Evolutionary conservation across 2,797 vertebrate genomes (phyloP).

Genomic region (Neosilurus mollespiculum): DNA sequence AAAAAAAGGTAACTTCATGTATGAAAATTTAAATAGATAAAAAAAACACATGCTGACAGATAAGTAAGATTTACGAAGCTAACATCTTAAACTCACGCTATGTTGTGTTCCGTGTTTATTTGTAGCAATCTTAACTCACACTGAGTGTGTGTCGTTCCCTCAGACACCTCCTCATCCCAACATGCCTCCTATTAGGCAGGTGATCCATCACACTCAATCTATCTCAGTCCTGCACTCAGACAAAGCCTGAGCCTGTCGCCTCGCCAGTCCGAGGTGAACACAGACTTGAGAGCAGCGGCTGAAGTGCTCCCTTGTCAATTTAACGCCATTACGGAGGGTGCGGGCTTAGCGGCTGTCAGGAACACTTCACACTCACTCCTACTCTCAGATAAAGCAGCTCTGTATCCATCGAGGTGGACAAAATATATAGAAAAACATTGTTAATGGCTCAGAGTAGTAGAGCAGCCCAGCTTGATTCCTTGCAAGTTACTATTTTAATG

Average conservation of each 20-base stretch:
- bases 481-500: not conserved
- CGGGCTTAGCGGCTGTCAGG: constrained; percentile 54
- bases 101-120: not conserved
- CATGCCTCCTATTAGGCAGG: constrained; percentile 36
- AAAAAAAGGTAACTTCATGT: not conserved
- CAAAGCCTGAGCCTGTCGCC: constrained; percentile 33
- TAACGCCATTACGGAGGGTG: constrained; percentile 52
- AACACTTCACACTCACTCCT: constrained; percentile 49
- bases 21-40: not conserved
- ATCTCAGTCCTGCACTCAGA: constrained; percentile 30
- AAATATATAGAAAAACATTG: constrained; percentile 19
- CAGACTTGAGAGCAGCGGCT: constrained; percentile 29
- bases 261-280: not conserved
- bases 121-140: constrained; percentile 15
- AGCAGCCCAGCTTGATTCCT: not conserved
- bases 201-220: constrained; percentile 43
- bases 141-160: constrained; percentile 23
- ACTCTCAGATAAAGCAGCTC: constrained; percentile 45
- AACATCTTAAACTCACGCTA: not conserved
- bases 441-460: not conserved
- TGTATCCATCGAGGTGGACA: constrained; percentile 7
- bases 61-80: not conserved
- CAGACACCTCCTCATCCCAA: constrained; percentile 44
- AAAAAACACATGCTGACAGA: not conserved
- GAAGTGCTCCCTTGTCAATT: constrained; percentile 50